Percentiles rank a stretch among this genome's conserved stretches.
Conservation (phyloP, 2,888 invertebrate genomes). For the Podabrus alpinus region DNA sequence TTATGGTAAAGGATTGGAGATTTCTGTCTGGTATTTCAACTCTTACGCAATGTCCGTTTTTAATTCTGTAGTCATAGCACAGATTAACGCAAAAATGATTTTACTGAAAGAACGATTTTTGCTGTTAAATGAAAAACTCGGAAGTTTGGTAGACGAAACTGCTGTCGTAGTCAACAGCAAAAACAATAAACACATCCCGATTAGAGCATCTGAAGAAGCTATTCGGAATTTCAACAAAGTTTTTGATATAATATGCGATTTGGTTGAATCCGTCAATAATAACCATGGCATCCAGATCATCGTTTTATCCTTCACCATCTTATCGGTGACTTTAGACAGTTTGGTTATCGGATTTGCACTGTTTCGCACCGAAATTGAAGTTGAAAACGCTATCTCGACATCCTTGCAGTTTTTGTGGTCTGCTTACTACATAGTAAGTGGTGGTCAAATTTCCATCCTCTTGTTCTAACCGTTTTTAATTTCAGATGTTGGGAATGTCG, state of each 20-base stretch:
- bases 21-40: slow-evolving; percentile 1
- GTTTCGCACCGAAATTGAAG: neutral
- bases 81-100: slow-evolving; percentile 8
- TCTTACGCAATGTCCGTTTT: slow-evolving; percentile 6
- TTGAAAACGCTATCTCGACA: neutral
- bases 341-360: slow-evolving; percentile 8
- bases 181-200: neutral
- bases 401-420: slow-evolving; percentile 8
- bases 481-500: slow-evolving; percentile 12
- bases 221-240: neutral
- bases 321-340: slow-evolving; percentile 4
- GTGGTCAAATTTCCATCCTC: neutral
- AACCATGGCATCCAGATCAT: slow-evolving; percentile 3
- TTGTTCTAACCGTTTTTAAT: neutral
- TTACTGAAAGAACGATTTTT: slow-evolving; percentile 7
- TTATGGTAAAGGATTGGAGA: neutral
- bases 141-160: neutral
- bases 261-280: neutral
- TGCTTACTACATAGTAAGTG: slow-evolving; percentile 11
- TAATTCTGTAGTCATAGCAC: neutral
- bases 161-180: neutral
- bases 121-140: neutral
- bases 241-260: slow-evolving; percentile 3
- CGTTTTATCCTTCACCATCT: slow-evolving; percentile 4
- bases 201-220: neutral